Evolutionary conservation across 2,797 vertebrate species (phyloP), one percentile per base, ranked within the genome.

Genomic region (Chloroceryle inda): DNA sequence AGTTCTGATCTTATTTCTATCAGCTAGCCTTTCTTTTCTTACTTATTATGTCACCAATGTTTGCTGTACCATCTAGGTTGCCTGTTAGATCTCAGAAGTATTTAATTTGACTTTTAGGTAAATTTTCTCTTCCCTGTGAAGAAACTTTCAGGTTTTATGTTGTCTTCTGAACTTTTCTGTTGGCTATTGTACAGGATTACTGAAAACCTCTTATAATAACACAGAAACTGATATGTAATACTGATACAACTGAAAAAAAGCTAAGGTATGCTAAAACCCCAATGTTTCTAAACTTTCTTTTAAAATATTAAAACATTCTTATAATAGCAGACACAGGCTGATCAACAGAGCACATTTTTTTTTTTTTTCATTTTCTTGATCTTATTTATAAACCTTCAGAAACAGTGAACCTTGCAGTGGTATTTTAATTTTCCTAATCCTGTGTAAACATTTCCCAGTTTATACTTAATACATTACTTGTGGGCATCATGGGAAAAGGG

Each of bases 301-400:
- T 55, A 47, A 64, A 49, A 50, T 49, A 47, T 18, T 49, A 76
- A 79, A 75, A 12, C 3, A 35, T 45, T 50, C 77, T 24, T 40
- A 0, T 23, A 62, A 55, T 64, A 38, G 3, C 4, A 55, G 37
- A 38, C 14, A 3, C 2, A n/a, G 5, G 8, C 5, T n/a, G 40
- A 64, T 49, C 15, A 86, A 45, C 29, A 31, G 27, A 31, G 49
- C 2, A 4, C 6, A 33, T 2, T 17, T 29, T n/a, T 69, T 59
- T 10, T n/a, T 1, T 6, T 11, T 52, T 35, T 35, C 35, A 8
- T 44, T 75, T 76, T 72, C 20, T 61, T 52, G 8, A 23, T 61
- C 16, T 11, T 61, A 12, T 78, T 67, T 76, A 58, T 23, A 47
- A 72, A 35, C 4, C 3, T 79, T 31, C 22, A 49, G 37, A 66